Evolutionary conservation across 2,113 vertebrate genomes (phyloP).

Genomic region (Stigmatopora nigra): DNA sequence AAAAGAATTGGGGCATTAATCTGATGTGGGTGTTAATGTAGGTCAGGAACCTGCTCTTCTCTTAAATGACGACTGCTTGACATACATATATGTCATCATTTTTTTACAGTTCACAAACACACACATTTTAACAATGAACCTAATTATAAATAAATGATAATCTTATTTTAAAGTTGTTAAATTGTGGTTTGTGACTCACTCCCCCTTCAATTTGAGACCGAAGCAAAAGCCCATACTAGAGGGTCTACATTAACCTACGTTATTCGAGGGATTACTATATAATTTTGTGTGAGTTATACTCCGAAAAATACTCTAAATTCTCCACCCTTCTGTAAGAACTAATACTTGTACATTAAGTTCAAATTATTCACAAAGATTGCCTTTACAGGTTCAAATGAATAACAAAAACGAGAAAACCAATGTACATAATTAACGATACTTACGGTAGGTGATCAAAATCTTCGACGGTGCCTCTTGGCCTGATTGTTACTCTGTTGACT

Average conservation of each 20-base stretch:
- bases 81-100: not conserved
- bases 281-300: too few relatives aligned
- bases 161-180: not conserved
- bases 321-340: too few relatives aligned
- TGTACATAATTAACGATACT: constrained; percentile 50
- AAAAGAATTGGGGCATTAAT: constrained; percentile 32
- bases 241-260: too few relatives aligned
- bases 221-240: too few relatives aligned
- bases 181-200: not conserved
- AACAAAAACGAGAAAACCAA: too few relatives aligned
- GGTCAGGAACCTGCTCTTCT: constrained; percentile 4
- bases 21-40: constrained; percentile 21
- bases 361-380: too few relatives aligned
- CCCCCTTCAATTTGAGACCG: too few relatives aligned
- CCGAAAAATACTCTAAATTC: too few relatives aligned
- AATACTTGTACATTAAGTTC: too few relatives aligned
- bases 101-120: not conserved
- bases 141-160: not conserved
- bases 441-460: constrained; percentile 88
- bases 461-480: constrained; percentile 74
- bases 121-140: not conserved
- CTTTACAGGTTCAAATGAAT: too few relatives aligned
- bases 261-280: too few relatives aligned
- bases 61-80: not conserved
- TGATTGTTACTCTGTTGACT: constrained; percentile 85